Percentiles rank a stretch among this genome's conserved stretches.
phyloP scores from a whole-genome alignment of 2,888 invertebrate genomes.

The Lycaena phlaeas region DNA sequence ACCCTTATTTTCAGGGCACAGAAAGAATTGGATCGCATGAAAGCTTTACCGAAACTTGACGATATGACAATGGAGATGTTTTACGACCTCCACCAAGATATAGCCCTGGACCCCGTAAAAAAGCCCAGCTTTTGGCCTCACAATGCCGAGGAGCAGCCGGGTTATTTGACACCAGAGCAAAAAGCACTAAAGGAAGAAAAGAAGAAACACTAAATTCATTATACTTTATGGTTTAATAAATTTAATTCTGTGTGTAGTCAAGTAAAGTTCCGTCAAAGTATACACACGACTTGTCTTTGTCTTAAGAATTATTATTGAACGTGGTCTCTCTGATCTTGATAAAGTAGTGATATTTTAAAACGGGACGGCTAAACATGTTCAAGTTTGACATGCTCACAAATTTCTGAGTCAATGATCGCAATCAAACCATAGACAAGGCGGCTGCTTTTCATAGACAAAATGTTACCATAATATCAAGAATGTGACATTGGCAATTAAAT shows the following conservation, averaged over 20 bases:
- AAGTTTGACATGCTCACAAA: neutral
- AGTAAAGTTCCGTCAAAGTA: too few species aligned
- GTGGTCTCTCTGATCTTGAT: conserved; percentile 2
- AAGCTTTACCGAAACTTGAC: conserved; percentile 43
- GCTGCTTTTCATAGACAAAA: too few species aligned
- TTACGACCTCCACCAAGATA: conserved; percentile 35
- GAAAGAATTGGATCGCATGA: conserved; percentile 36
- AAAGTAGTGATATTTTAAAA: neutral
- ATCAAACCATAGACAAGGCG: neutral
- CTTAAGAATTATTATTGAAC: too few species aligned
- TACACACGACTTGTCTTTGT: too few species aligned
- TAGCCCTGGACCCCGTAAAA: conserved; percentile 39
- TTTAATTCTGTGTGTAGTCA: too few species aligned
- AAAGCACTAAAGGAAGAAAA: conserved; percentile 20
- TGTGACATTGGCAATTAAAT: too few species aligned
- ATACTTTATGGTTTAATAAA: too few species aligned
- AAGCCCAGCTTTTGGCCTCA: conserved; percentile 58
- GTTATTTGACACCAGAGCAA: conserved; percentile 29
- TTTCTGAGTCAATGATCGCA: neutral
- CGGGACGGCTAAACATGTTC: too few species aligned
- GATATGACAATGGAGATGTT: conserved; percentile 53
- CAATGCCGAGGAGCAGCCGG: conserved; percentile 43
- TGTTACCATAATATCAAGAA: too few species aligned
- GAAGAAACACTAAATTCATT: too few species aligned
- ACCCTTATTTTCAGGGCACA: conserved; percentile 25